Evolutionary conservation across 2,888 invertebrate species (phyloP), one percentile per base, ranked within the genome.

Genomic region (Gryllus longicercus): DNA sequence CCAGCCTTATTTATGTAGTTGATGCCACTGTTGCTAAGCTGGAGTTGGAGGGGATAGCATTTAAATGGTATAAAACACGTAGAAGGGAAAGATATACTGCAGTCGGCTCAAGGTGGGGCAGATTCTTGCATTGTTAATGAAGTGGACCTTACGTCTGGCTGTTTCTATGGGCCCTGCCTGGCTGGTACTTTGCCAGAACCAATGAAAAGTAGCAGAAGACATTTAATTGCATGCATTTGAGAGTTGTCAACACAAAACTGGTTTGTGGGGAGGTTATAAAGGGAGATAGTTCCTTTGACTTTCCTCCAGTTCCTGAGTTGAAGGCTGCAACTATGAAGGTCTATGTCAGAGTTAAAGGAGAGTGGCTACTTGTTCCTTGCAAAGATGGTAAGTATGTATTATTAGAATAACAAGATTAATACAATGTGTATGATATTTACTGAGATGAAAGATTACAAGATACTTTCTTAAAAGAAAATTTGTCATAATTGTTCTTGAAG

Each of bases 281-380:
- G n/a, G 63, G 63, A 63, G 63, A 63, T 18, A 4, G 4, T 18
- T 63, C n/a, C 63, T 14, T 1, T 14, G 63, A 63, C 16, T 14
- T 16, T 63, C 63, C n/a, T 63, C n/a, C n/a, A 63, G 11, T 63
- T 63, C 63, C 63, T 63, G 16, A 63, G n/a, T 63, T 63, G 63
- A n/a, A 63, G 63, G 14, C n/a, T 63, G 50, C 51, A 50, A 76
- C 16, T 23, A 90, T 91, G 90, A 90, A 90, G 85, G 85, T 91
- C 50, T 90, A 90, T 1, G 89, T 88, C 18, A 84, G 89, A 78
- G 88, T 91, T 74, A 85, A 89, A 76, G 90, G 89, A 0, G 90
- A 90, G 83, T 91, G 90, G 90, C 86, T 91, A 77, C 90, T 90
- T 78, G 88, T 91, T 10, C 90, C 90, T 1, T 90, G 90, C 84